These are phyloP conservation scores for Mus spicilegus DNA, from an alignment of 2,113 vertebrate genomes.

Conservation along the genomic window DNA sequence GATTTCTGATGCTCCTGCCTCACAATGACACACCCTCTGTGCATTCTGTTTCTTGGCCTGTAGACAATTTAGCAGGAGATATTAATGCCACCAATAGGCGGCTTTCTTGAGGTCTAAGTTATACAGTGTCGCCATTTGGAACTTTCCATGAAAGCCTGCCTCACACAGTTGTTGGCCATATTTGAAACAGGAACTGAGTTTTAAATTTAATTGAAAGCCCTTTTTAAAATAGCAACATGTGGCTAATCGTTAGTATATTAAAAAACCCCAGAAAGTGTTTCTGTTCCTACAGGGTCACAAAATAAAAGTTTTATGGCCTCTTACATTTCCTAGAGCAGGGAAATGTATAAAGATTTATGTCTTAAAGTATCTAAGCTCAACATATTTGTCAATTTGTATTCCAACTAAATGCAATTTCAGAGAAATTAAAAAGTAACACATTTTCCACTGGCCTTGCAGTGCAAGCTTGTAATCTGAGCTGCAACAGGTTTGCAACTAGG, in stretches of 20 bases:
- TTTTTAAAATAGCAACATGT: constrained; percentile 42
- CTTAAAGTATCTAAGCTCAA: constrained; percentile 42
- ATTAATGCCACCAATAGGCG: not conserved
- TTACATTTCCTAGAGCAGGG: constrained; percentile 45
- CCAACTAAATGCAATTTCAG: not conserved
- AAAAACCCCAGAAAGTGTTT: not conserved
- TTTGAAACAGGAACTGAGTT: not conserved
- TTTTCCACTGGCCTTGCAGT: not conserved
- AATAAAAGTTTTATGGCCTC: constrained; percentile 16
- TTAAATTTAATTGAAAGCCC: constrained; percentile 8
- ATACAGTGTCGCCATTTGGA: not conserved
- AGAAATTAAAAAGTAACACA: not conserved
- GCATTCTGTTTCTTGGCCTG: not conserved
- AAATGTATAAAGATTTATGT: not conserved
- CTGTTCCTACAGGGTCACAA: not conserved
- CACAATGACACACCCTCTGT: not conserved
- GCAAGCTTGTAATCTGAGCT: not conserved
- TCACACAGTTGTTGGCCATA: not conserved
- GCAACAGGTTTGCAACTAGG: too few species aligned
- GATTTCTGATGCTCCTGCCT: not conserved
- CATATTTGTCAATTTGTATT: not conserved
- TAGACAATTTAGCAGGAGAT: not conserved
- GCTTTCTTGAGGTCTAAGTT: not conserved
- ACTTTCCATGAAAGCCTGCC: not conserved
- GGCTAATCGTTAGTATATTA: not conserved